A percentile compares a stretch with the other conserved stretches of the same genome.
phyloP scores from a whole-genome alignment of 2,888 invertebrate species.

The Dryobota labecula region DNA sequence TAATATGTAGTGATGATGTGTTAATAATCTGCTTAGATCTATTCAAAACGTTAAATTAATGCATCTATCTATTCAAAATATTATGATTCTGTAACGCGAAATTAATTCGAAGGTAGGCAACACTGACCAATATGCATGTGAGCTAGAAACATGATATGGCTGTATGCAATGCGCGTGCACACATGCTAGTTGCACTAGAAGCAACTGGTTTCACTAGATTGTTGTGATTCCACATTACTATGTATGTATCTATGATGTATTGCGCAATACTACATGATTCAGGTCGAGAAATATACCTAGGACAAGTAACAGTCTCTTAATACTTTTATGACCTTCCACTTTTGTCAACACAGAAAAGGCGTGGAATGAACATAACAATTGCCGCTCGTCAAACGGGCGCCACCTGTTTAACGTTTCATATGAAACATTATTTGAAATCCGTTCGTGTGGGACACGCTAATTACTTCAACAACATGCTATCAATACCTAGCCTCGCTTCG shows the following conservation, averaged over 20 bases:
- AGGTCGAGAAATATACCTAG: slow-evolving; percentile 30
- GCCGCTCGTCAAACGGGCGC: neutral
- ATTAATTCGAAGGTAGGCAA: slow-evolving; percentile 55
- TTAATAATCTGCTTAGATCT: neutral
- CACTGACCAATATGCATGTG: slow-evolving; percentile 38
- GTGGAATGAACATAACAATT: slow-evolving; percentile 5
- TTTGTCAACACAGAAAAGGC: slow-evolving; percentile 25
- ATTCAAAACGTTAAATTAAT: neutral
- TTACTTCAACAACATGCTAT: slow-evolving; percentile 29
- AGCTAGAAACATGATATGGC: slow-evolving; percentile 46
- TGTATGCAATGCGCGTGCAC: slow-evolving; percentile 33
- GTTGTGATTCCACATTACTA: slow-evolving; percentile 43
- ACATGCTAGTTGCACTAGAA: slow-evolving; percentile 22
- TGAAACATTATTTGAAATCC: slow-evolving; percentile 27
- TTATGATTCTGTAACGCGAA: slow-evolving; percentile 32
- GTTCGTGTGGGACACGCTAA: slow-evolving; percentile 22
- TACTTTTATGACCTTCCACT: slow-evolving; percentile 2
- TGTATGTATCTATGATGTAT: slow-evolving; percentile 33
- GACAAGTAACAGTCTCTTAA: neutral
- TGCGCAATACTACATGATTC: slow-evolving; percentile 39
- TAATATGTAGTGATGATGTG: too few species aligned
- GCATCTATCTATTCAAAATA: slow-evolving; percentile 17
- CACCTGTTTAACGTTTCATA: slow-evolving; percentile 2
- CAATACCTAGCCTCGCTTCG: too few species aligned
- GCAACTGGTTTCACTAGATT: slow-evolving; percentile 54